A percentile compares a stretch with the other conserved stretches of the same genome.
These are phyloP conservation scores for Capricornis sumatraensis DNA, from an alignment of 2,113 vertebrate genomes.

Conservation along the genomic window DNA sequence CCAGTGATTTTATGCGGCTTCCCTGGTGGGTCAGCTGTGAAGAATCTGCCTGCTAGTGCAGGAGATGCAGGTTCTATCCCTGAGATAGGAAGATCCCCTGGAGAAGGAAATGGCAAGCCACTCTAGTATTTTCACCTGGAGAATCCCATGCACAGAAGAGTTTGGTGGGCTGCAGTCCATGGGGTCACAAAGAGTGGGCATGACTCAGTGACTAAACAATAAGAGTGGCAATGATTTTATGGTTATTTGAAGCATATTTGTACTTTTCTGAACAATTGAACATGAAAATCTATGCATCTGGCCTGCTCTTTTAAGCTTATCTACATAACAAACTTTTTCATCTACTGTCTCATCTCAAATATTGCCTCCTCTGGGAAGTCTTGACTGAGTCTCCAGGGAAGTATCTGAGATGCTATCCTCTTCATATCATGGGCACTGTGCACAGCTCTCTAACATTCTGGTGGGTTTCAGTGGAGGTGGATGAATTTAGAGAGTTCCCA, in stretches of 20 bases:
- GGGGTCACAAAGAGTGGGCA: background rate
- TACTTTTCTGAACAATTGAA: background rate
- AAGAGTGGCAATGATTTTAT: background rate
- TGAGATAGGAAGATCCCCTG: background rate
- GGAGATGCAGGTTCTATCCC: background rate
- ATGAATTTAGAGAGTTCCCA: background rate
- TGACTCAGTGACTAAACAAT: background rate
- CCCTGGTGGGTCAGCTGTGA: background rate
- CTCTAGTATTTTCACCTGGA: background rate
- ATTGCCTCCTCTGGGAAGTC: background rate
- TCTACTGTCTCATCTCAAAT: background rate
- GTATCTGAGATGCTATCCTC: background rate
- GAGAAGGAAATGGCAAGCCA: background rate
- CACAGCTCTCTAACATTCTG: background rate
- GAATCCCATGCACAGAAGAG: background rate
- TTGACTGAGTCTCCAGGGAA: background rate
- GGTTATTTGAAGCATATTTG: background rate
- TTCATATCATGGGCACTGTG: background rate
- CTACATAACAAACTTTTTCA: background rate
- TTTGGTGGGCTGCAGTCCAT: background rate
- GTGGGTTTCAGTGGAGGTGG: background rate
- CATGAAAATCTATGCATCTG: background rate
- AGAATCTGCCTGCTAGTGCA: background rate
- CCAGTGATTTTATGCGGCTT: background rate
- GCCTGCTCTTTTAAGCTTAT: background rate